Evolutionary conservation across 2,797 vertebrate species (phyloP), one percentile per base, ranked within the genome.

Genomic region (Chrosomus eos): DNA sequence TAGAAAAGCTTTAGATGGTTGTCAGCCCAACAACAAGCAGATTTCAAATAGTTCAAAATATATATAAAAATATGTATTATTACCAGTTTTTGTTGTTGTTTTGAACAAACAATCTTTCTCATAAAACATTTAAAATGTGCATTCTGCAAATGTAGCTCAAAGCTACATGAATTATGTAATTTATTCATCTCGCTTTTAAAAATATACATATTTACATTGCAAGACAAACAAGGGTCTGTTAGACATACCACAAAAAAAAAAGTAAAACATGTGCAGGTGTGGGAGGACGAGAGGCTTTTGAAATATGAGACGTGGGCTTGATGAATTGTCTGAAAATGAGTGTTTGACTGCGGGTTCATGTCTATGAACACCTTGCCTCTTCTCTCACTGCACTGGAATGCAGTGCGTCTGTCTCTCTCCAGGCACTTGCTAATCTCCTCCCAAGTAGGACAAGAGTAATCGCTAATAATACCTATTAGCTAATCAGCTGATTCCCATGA

Each of bases 241-340:
- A 88, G 83, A 82, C 82, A 81, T 48, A 67, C 81, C 58, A 74
- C 58, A 83, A 73, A 58, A 93, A 89, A 90, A 5, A 18, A 38
- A 93, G 92, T 91, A 89, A 91, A 71, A 82, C 86, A 90, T 76
- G 88, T 85, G 90, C 78, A 85, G 80, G 91, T 89, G 85, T 93
- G 92, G 93, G 93, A 91, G 87, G 93, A 86, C 84, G 82, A 90
- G 80, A 79, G 77, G 68, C 89, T 79, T 94, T 93, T 94, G 93
- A 95, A 95, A 95, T 87, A 7, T 33, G 92, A 95, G 87, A 93
- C 82, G 60, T 85, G 87, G 87, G 90, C 88, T 93, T 93, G 90
- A 91, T 88, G 91, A 93, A 91, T 88, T 91, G 76, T 93, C 90
- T 91, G 86, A 89, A 89, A 90, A 90, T 93, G 87, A 92, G 91